Evolutionary conservation across 1,140 invertebrate genomes (phyloP).

Genomic region (Drosophila yakuba): DNA sequence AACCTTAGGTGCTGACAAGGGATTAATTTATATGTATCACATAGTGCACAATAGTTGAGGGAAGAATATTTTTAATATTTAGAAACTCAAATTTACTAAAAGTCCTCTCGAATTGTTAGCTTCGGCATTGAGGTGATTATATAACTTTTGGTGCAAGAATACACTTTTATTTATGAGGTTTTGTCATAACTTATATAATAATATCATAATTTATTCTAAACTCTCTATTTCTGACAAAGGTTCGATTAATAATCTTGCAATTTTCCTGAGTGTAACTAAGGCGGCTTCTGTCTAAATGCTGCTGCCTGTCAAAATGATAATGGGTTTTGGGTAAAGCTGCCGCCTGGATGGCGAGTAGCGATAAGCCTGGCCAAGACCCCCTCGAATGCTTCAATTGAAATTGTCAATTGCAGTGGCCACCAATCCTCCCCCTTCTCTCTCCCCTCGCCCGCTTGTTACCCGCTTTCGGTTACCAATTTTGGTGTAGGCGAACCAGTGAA

Average conservation of each 20-base stretch:
- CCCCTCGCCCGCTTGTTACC: not conserved
- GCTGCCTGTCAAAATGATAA: conserved; percentile 60
- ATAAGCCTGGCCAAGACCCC: conserved; percentile 47
- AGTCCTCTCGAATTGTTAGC: too few relatives aligned
- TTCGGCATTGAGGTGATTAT: too few relatives aligned
- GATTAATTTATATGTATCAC: not conserved
- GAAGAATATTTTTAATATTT: conserved; percentile 6
- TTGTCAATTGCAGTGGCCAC: conserved; percentile 61
- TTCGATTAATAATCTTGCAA: not conserved
- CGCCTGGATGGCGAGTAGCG: conserved; percentile 40
- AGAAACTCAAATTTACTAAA: too few relatives aligned
- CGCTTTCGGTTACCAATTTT: conserved; percentile 44
- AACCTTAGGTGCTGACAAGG: conserved; percentile 23
- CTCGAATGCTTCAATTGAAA: conserved; percentile 63
- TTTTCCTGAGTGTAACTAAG: conserved; percentile 14
- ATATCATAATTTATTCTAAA: not conserved
- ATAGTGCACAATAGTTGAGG: conserved; percentile 9
- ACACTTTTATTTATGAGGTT: too few relatives aligned
- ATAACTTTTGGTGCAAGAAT: too few relatives aligned
- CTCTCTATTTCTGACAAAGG: too few relatives aligned
- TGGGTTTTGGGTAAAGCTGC: conserved; percentile 33
- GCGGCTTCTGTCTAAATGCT: conserved; percentile 58
- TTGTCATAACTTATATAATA: not conserved
- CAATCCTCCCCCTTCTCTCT: not conserved
- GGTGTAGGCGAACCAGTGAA: conserved; percentile 76